Conservation (phyloP, 2,888 invertebrate species). For the Iphiclides podalirius region DNA sequence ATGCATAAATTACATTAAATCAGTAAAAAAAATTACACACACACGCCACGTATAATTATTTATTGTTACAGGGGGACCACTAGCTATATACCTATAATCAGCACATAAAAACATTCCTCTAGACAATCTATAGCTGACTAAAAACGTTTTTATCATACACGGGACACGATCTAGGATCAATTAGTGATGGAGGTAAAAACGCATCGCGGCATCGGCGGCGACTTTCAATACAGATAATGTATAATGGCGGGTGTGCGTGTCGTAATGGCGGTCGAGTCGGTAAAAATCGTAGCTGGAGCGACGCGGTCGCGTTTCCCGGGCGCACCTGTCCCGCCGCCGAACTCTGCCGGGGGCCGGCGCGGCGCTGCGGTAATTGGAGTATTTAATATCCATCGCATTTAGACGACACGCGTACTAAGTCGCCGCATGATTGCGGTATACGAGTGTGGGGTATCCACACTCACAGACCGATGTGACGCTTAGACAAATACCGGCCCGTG, state of each 20-base stretch:
- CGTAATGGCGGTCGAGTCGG: slow-evolving; percentile 59
- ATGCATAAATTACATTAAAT: too few species aligned
- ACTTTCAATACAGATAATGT: slow-evolving; percentile 29
- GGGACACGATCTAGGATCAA: too few species aligned
- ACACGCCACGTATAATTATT: too few species aligned
- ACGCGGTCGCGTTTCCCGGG: slow-evolving; percentile 56
- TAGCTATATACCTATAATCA: too few species aligned
- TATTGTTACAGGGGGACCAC: too few species aligned
- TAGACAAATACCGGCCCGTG: neutral
- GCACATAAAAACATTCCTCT: too few species aligned
- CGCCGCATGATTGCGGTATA: slow-evolving; percentile 8
- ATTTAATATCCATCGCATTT: slow-evolving; percentile 21
- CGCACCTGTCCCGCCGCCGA: slow-evolving; percentile 51
- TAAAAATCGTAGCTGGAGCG: slow-evolving; percentile 60
- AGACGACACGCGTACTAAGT: slow-evolving; percentile 15
- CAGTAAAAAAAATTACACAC: too few species aligned
- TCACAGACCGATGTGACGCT: neutral
- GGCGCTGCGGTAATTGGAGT: slow-evolving; percentile 14
- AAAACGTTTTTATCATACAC: too few species aligned
- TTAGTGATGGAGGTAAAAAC: too few species aligned
- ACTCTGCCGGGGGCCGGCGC: slow-evolving; percentile 2
- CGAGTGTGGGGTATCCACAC: too few species aligned
- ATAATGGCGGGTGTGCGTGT: slow-evolving; percentile 46
- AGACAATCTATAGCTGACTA: too few species aligned
- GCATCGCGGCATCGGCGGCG: neutral